A percentile compares a stretch with the other conserved stretches of the same genome.
These are phyloP conservation scores for Brenthis daphne DNA, from an alignment of 2,888 invertebrate species.

Conservation along the genomic window DNA sequence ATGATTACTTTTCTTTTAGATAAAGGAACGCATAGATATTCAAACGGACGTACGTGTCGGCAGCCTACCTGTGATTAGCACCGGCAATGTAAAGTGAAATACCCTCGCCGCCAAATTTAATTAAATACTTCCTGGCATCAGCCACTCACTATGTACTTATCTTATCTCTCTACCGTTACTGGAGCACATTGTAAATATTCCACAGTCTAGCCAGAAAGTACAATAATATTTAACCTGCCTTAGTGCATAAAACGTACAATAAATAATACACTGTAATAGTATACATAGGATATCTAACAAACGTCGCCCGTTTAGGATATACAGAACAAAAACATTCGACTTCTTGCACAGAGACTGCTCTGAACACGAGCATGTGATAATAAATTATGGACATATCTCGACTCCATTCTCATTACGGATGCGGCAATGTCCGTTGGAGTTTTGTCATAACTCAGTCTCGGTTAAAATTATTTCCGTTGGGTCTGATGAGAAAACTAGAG, in stretches of 20 bases:
- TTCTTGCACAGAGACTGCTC: slow-evolving; percentile 50
- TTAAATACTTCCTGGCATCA: slow-evolving; percentile 68
- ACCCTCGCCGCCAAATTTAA: slow-evolving; percentile 72
- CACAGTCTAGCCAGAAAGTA: slow-evolving; percentile 3
- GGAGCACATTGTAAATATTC: slow-evolving; percentile 35
- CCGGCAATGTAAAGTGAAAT: slow-evolving; percentile 67
- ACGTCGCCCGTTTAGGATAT: slow-evolving; percentile 39
- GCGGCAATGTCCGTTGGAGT: slow-evolving; percentile 81
- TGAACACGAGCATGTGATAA: slow-evolving; percentile 69
- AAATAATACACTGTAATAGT: slow-evolving; percentile 7
- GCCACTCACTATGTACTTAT: slow-evolving; percentile 65
- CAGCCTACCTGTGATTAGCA: slow-evolving; percentile 77
- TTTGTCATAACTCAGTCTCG: slow-evolving; percentile 82
- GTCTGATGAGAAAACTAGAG: slow-evolving; percentile 82
- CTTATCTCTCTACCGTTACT: slow-evolving; percentile 53
- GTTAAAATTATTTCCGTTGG: slow-evolving; percentile 81
- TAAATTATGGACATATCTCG: slow-evolving; percentile 78
- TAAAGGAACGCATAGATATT: slow-evolving; percentile 62
- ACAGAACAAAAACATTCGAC: slow-evolving; percentile 63
- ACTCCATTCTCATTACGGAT: slow-evolving; percentile 81
- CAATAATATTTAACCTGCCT: slow-evolving; percentile 7
- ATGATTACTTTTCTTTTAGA: too few species aligned
- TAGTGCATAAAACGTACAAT: slow-evolving; percentile 1
- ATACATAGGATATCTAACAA: slow-evolving; percentile 29
- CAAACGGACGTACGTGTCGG: slow-evolving; percentile 68